Conservation (phyloP, 2,888 invertebrate species). For the Cinara cedri region DNA sequence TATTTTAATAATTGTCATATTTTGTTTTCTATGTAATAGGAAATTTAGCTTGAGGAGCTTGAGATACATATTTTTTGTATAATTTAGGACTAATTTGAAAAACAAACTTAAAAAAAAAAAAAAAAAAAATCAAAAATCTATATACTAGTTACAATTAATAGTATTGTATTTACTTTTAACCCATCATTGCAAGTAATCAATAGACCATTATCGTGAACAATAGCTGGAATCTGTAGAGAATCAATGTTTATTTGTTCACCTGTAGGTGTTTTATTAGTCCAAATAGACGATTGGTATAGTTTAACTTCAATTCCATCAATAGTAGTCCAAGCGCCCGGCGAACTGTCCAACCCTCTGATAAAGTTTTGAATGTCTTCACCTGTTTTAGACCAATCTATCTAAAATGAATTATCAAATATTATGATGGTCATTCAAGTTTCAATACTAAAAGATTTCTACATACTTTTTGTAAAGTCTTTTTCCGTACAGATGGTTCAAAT, state of each 20-base stretch:
- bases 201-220: constrained; percentile 80
- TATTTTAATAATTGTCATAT: no score
- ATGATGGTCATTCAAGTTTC: background rate
- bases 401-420: constrained; percentile 58
- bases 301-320: constrained; percentile 71
- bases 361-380: constrained; percentile 87
- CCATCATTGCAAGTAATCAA: constrained; percentile 83
- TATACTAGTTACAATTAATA: background rate
- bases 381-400: constrained; percentile 75
- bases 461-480: constrained; percentile 80
- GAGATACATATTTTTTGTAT: no score
- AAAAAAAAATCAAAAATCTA: no score
- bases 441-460: constrained; percentile 7
- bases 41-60: no score
- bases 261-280: constrained; percentile 67
- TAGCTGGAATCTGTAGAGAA: constrained; percentile 69
- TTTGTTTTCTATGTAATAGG: no score
- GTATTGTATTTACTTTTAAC: constrained; percentile 51
- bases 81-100: no score
- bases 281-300: constrained; percentile 81
- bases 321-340: constrained; percentile 85
- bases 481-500: constrained; percentile 90
- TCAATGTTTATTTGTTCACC: constrained; percentile 64
- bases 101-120: no score
- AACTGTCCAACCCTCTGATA: constrained; percentile 87